These are phyloP conservation scores for Nemurella pictetii DNA, from an alignment of 2,888 invertebrate species.

Conservation along the genomic window DNA sequence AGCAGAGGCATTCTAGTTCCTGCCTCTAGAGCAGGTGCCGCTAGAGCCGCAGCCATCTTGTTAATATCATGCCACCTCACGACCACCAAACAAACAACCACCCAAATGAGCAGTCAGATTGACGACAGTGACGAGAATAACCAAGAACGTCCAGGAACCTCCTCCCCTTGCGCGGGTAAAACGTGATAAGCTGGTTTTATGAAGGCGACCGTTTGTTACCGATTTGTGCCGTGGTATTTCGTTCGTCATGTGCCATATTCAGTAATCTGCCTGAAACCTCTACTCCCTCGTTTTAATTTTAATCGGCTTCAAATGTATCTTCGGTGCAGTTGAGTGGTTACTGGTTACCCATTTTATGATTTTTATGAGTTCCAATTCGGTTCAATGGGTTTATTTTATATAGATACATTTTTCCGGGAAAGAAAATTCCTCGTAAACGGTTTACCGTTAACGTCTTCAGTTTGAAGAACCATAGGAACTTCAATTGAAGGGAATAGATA, in stretches of 20 bases:
- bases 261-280: not conserved
- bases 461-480: too few relatives aligned
- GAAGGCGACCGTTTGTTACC: conserved; percentile 5
- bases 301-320: not conserved
- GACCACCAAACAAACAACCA: conserved; percentile 36
- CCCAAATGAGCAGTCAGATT: conserved; percentile 29
- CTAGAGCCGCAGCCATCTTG: conserved; percentile 92
- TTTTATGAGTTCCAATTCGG: too few relatives aligned
- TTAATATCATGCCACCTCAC: conserved; percentile 84
- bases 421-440: too few relatives aligned
- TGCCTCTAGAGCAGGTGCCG: conserved; percentile 89
- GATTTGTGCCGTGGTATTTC: not conserved
- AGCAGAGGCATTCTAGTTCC: conserved; percentile 72
- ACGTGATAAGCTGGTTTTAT: conserved; percentile 17
- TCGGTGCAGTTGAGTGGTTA: not conserved
- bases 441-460: too few relatives aligned
- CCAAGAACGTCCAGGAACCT: conserved; percentile 17
- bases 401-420: too few relatives aligned
- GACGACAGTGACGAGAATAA: conserved; percentile 31
- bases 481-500: too few relatives aligned
- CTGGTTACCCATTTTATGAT: not conserved
- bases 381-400: too few relatives aligned
- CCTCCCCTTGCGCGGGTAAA: conserved; percentile 26
- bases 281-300: not conserved
- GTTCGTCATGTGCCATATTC: not conserved